These are phyloP conservation scores for Nephrotoma flavescens DNA, from an alignment of 2,888 invertebrate species.

Conservation along the genomic window DNA sequence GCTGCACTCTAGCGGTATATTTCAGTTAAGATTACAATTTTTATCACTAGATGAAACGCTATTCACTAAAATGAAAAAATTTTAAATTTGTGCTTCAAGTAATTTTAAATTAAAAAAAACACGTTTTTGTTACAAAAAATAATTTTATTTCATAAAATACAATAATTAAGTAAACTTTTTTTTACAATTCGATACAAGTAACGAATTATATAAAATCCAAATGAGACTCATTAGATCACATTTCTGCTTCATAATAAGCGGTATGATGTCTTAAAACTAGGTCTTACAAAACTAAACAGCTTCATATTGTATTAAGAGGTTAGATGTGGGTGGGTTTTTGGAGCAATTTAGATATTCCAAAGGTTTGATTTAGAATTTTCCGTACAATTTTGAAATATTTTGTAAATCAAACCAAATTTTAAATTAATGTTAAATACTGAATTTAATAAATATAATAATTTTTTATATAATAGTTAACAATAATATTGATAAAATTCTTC, in stretches of 20 bases:
- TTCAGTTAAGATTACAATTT: background rate
- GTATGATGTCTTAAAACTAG: background rate
- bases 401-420: background rate
- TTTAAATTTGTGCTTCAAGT: background rate
- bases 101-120: background rate
- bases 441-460: background rate
- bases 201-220: background rate
- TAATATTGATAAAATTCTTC: background rate
- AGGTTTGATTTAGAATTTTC: background rate
- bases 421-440: background rate
- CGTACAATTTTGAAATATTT: background rate
- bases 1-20: background rate
- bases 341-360: background rate
- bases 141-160: background rate
- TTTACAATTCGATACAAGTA: background rate
- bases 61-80: background rate
- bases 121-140: background rate
- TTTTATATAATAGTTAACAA: background rate
- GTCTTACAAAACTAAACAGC: background rate
- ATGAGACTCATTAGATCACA: background rate
- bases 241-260: background rate
- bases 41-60: background rate
- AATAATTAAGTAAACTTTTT: background rate
- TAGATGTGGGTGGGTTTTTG: background rate
- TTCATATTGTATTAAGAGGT: background rate